These are phyloP conservation scores for Syritta pipiens DNA, from an alignment of 2,888 invertebrate genomes.

Conservation along the genomic window DNA sequence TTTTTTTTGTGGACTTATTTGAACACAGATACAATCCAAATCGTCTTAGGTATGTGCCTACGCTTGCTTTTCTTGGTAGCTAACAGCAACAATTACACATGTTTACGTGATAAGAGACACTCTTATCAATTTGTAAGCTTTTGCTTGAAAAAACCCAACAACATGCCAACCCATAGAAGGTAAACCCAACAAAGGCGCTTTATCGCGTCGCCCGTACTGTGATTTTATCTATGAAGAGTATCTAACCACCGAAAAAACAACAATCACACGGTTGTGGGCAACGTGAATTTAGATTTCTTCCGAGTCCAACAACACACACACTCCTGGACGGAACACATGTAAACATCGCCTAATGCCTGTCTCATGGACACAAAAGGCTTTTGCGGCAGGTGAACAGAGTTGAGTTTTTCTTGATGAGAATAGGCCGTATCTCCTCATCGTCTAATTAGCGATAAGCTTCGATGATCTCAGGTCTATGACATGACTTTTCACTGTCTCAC, in stretches of 20 bases:
- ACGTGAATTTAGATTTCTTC: background rate
- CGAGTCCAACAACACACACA: slow-evolving; percentile 36
- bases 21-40: slow-evolving; percentile 52
- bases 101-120: slow-evolving; percentile 55
- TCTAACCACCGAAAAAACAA: slow-evolving; percentile 8
- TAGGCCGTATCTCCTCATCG: slow-evolving; percentile 27
- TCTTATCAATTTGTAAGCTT: slow-evolving; percentile 56
- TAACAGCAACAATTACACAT: slow-evolving; percentile 57
- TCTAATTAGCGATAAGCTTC: slow-evolving; percentile 37
- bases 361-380: slow-evolving; percentile 16
- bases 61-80: slow-evolving; percentile 26
- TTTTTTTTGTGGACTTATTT: slow-evolving; percentile 17
- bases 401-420: slow-evolving; percentile 7
- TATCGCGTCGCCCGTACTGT: slow-evolving; percentile 51
- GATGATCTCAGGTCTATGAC: slow-evolving; percentile 23
- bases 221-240: slow-evolving; percentile 51
- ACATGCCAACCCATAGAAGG: slow-evolving; percentile 28
- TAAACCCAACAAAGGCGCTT: slow-evolving; percentile 40
- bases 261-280: background rate
- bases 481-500: slow-evolving; percentile 25
- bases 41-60: too few species aligned
- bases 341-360: slow-evolving; percentile 45
- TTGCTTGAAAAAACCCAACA: slow-evolving; percentile 4
- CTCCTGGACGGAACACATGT: slow-evolving; percentile 44
- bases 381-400: slow-evolving; percentile 23